Evolutionary conservation across 1,140 invertebrate species (phyloP).

Genomic region (Drosophila nigrodunni): DNA sequence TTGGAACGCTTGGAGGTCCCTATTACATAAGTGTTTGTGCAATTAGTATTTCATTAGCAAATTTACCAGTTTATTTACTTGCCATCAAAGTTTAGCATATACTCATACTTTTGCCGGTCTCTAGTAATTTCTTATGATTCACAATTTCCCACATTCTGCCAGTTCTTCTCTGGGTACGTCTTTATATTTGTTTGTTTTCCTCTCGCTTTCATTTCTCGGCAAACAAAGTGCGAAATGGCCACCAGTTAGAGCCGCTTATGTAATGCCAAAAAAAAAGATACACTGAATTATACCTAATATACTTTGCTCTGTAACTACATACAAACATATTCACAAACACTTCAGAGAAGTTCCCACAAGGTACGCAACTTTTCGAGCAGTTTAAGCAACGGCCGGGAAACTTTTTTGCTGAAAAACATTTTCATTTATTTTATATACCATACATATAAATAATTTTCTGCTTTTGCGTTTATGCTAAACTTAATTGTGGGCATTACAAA

Average conservation of each 20-base stretch:
- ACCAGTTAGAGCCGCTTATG: conserved; percentile 16
- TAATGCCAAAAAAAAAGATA: conserved; percentile 4
- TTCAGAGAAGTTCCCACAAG: neutral
- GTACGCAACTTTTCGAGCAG: neutral
- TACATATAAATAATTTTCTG: too few species aligned
- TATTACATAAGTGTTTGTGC: conserved; percentile 70
- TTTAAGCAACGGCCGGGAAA: neutral
- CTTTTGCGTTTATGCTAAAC: too few species aligned
- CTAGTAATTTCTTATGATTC: neutral
- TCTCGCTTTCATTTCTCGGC: conserved; percentile 17
- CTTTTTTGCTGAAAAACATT: neutral
- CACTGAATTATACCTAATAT: neutral
- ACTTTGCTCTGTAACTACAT: neutral
- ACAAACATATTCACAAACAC: neutral
- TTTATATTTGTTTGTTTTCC: conserved; percentile 24
- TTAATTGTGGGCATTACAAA: too few species aligned
- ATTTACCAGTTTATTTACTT: conserved; percentile 39
- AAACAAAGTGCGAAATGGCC: conserved; percentile 18
- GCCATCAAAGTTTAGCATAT: conserved; percentile 23
- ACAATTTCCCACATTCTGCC: neutral
- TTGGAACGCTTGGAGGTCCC: conserved; percentile 35
- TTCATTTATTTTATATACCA: neutral
- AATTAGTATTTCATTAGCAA: conserved; percentile 73
- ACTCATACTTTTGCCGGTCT: neutral
- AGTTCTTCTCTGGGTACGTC: neutral